Conservation (phyloP, 2,888 invertebrate species). For the Lysandra bellargus region DNA sequence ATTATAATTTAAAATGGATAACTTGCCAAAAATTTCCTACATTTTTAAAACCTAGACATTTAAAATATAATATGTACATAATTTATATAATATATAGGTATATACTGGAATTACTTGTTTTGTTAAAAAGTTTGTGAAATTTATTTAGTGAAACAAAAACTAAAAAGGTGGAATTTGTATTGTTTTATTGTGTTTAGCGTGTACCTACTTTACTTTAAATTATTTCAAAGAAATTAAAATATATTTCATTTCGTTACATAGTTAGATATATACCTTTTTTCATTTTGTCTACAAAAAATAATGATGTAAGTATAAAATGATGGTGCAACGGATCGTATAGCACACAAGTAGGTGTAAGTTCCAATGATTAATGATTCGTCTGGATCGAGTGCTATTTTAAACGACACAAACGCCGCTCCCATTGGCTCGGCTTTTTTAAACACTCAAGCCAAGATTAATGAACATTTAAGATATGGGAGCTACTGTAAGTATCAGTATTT, state of each 20-base stretch:
- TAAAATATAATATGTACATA: too few relatives aligned
- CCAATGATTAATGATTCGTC: slow-evolving; percentile 70
- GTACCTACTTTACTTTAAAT: too few relatives aligned
- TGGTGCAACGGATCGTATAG: slow-evolving; percentile 40
- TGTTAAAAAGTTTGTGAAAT: neutral
- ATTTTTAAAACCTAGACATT: too few relatives aligned
- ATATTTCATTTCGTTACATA: too few relatives aligned
- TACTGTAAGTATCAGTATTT: slow-evolving; percentile 63
- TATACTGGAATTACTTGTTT: neutral
- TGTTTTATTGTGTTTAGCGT: too few relatives aligned
- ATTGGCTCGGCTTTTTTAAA: slow-evolving; percentile 72
- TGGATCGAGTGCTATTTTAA: slow-evolving; percentile 71
- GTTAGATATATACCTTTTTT: neutral
- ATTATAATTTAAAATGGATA: too few relatives aligned
- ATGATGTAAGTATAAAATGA: neutral
- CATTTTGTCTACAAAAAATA: too few relatives aligned
- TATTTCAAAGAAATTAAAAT: too few relatives aligned
- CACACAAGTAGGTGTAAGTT: slow-evolving; percentile 48
- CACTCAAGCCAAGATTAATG: slow-evolving; percentile 72
- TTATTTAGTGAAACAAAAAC: too few relatives aligned
- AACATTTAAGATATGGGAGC: slow-evolving; percentile 68
- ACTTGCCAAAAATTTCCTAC: too few relatives aligned
- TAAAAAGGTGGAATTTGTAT: too few relatives aligned
- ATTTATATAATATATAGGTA: too few relatives aligned
- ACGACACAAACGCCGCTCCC: slow-evolving; percentile 54